Evolutionary conservation across 2,888 invertebrate genomes (phyloP), one percentile per base, ranked within the genome.

Genomic region (Agriopis marginaria): DNA sequence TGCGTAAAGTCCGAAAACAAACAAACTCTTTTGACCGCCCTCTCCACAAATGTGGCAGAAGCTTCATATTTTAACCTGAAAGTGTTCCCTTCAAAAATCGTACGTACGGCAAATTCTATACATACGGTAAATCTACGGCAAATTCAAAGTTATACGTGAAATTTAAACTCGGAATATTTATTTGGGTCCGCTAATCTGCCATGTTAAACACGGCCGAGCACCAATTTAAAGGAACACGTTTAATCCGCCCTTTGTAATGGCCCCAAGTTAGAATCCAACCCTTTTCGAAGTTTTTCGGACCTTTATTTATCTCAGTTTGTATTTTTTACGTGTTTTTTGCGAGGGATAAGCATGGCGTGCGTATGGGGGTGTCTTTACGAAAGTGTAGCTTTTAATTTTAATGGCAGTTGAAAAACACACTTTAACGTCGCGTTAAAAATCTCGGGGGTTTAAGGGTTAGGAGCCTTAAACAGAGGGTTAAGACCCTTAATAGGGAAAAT

Each of bases 201-300:
- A 82, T 80, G 82, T 79, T 70, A 70, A 70, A 80, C 75, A 76
- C 66, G 73, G 68, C 75, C 76, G 42, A 75, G 67, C 60, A 79
- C 79, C 84, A 84, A 86, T 86, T 87, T 85, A 77, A 83, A 84
- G 84, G 81, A 83, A 83, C 85, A 81, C 78, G 79, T 79, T 77
- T 86, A 86, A 87, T 83, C 86, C 82, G 72, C 73, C 82, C 82
- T 82, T 64, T 64, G 44, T 68, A 68, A 68, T 68, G 68, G 63
- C 44, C 32, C 58, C 32, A 53, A 60, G n/a, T 59, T 66, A 44
- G 59, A 45, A 66, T 60, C 32, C 53, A 66, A 47, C 66, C 54
- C 69, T 65, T 73, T 70, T 23, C 62, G 51, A 51, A 62, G 51
- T 51, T 62, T 53, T 51, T 42, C 17, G 62, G 23, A 62, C 62